Base-by-base conservation (phyloP, 2,888 invertebrate genomes). In the Cylindroiulus punctatus region DNA sequence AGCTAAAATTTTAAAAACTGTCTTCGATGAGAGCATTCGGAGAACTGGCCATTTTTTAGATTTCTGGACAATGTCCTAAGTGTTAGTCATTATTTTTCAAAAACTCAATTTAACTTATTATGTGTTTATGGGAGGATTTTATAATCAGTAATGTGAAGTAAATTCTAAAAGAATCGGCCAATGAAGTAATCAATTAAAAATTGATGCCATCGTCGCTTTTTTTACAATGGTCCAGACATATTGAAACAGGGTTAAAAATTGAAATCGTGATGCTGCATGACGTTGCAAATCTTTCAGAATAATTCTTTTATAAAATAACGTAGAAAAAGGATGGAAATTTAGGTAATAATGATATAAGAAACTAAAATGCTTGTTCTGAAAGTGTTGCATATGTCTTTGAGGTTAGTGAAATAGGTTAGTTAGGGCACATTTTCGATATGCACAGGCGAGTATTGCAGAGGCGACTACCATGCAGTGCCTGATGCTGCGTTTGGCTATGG, bases 391-490 rank as follows among this genome's bases (percentile, higher is more conserved):
- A 5, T 7, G 3, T 36, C 36, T 36, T n/a, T 36, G 36, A 36
- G 7, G 36, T 36, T 36, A 36, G 36, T 52, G 52, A n/a, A 52
- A 52, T 52, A 52, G n/a, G 52, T 52, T 52, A 52, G 52, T n/a
- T n/a, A 52, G n/a, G 52, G 52, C 52, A 52, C 52, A 52, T 52
- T 52, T 52, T 52, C 52, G n/a, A 52, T 52, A 52, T n/a, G 1
- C n/a, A n/a, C 52, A 3, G 14, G n/a, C n/a, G n/a, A n/a, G 36
- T 52, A 52, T 52, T 52, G 52, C 19, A 52, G 52, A n/a, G n/a
- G n/a, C n/a, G n/a, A 52, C 52, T 52, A 52, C 52, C 52, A n/a
- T n/a, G n/a, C n/a, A n/a, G 52, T 52, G 52, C 52, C 52, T 52
- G 52, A 52, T 52, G 52, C 52, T 52, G 52, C 19, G 52, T 52